Conservation (phyloP, 2,888 invertebrate genomes). For the Xanthostigma xanthostigma region DNA sequence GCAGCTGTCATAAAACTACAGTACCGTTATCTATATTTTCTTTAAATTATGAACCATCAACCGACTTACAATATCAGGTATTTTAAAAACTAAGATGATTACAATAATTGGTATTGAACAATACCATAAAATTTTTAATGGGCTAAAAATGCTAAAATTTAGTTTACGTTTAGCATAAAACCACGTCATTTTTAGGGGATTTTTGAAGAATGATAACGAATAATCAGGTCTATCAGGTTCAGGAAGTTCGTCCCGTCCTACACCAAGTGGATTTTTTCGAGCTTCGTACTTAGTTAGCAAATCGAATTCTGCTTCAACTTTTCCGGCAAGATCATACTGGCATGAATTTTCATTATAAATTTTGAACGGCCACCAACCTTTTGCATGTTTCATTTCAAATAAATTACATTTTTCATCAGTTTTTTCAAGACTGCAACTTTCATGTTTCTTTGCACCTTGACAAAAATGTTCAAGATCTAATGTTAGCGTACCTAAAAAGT, state of each 20-base stretch:
- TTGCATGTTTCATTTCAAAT: constrained; percentile 39
- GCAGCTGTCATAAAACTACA: too few relatives aligned
- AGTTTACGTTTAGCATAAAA: too few relatives aligned
- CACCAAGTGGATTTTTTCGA: constrained; percentile 42
- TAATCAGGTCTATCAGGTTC: too few relatives aligned
- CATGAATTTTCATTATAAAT: constrained; percentile 16
- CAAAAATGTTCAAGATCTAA: constrained; percentile 46
- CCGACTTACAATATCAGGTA: too few relatives aligned
- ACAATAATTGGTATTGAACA: too few relatives aligned
- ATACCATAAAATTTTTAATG: too few relatives aligned
- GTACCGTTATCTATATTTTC: too few relatives aligned
- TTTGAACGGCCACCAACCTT: constrained; percentile 57
- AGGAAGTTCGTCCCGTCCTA: constrained; percentile 39
- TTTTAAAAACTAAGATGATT: too few relatives aligned
- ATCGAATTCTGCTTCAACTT: constrained; percentile 49
- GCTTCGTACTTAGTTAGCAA: constrained; percentile 45
- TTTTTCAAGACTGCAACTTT: constrained; percentile 31
- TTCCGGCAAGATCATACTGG: constrained; percentile 27
- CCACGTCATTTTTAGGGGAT: too few relatives aligned
- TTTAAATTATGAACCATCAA: too few relatives aligned
- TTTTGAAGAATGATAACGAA: too few relatives aligned
- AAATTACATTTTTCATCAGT: constrained; percentile 35
- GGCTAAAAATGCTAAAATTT: too few relatives aligned
- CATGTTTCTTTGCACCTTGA: constrained; percentile 33
- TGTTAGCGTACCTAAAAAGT: constrained; percentile 50